Evolutionary conservation across 2,113 vertebrate genomes (phyloP).

Genomic region (Tapirus terrestris): DNA sequence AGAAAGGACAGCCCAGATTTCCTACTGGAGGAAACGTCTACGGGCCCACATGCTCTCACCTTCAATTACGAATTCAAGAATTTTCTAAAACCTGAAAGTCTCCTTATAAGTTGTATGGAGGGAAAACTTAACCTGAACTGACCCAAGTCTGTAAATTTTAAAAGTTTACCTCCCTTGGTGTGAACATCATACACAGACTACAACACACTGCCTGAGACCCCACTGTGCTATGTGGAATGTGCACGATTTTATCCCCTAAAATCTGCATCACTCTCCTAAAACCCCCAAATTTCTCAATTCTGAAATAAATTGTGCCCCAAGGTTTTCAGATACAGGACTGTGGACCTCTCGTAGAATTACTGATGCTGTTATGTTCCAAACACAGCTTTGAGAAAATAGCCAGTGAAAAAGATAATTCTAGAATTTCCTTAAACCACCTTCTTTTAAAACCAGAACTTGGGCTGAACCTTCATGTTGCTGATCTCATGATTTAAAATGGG

Average conservation of each 20-base stretch:
- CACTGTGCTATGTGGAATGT: accelerated
- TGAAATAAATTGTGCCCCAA: background rate
- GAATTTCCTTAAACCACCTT: background rate
- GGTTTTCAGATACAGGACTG: background rate
- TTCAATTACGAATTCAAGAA: background rate
- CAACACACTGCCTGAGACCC: accelerated
- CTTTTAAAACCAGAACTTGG: background rate
- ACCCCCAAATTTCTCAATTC: background rate
- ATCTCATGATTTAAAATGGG: background rate
- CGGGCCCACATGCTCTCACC: accelerated
- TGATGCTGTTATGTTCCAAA: background rate
- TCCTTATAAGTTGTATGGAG: background rate
- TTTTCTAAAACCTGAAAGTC: background rate
- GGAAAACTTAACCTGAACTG: background rate
- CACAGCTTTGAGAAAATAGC: background rate
- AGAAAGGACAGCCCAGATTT: background rate
- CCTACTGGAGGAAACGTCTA: background rate
- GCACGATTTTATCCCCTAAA: background rate
- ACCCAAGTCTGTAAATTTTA: background rate
- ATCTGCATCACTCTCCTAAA: background rate
- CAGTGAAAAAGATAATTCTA: background rate
- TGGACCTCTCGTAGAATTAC: background rate
- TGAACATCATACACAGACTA: background rate
- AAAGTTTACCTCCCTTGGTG: background rate
- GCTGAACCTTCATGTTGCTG: background rate